Percentiles rank a stretch among this genome's conserved stretches.
These are phyloP conservation scores for Pseudococcus jackbeardsleyi DNA, from an alignment of 2,888 invertebrate genomes.

Conservation along the genomic window DNA sequence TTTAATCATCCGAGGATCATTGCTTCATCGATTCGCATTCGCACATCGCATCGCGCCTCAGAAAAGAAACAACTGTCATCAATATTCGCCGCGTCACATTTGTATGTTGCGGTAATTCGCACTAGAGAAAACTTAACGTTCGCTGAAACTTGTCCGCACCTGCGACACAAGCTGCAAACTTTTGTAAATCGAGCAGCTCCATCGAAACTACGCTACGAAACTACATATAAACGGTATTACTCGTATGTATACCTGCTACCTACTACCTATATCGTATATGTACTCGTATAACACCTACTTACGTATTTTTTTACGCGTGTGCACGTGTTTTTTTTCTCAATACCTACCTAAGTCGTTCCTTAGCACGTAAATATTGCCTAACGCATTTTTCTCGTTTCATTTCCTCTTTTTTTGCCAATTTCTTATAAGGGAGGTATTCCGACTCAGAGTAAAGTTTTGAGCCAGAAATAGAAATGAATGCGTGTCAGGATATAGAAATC, in stretches of 20 bases:
- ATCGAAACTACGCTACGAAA: not conserved
- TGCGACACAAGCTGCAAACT: not conserved
- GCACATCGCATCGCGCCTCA: not conserved
- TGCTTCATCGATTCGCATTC: slow-evolving; percentile 30
- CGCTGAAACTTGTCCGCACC: slow-evolving; percentile 2
- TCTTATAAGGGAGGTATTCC: no score
- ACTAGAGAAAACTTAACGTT: slow-evolving; percentile 22
- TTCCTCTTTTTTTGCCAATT: no score
- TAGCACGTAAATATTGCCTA: not conserved
- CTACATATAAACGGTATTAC: not conserved
- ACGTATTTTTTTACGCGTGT: not conserved
- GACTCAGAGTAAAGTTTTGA: no score
- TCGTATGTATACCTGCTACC: not conserved
- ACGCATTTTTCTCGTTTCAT: no score
- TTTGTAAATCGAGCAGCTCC: not conserved
- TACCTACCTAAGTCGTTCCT: not conserved
- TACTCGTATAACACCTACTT: not conserved
- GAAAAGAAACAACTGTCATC: slow-evolving; percentile 45
- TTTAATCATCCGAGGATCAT: slow-evolving; percentile 37
- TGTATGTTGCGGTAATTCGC: slow-evolving; percentile 31
- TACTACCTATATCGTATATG: no score
- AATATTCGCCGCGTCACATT: slow-evolving; percentile 27
- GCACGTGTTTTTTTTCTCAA: not conserved
- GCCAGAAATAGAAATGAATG: no score
- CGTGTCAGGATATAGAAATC: no score